Evolutionary conservation across 1,140 invertebrate species (phyloP).

Genomic region (Hylaeus volcanicus): DNA sequence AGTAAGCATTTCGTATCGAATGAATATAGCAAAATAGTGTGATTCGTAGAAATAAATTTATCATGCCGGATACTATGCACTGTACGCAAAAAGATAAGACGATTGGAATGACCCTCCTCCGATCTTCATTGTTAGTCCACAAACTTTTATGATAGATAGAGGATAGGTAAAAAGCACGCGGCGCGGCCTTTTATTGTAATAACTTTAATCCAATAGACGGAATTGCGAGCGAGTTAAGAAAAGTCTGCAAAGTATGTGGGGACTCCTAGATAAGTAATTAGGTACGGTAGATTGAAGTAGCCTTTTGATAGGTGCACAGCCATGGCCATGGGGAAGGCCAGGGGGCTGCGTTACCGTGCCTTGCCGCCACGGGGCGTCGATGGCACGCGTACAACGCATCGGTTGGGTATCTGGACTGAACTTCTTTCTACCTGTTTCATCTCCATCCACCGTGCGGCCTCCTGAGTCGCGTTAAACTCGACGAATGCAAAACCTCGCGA

Average conservation of each 20-base stretch:
- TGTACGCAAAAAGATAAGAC: conserved; percentile 45
- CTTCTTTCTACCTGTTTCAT: conserved; percentile 91
- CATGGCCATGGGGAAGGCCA: conserved; percentile 77
- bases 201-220: conserved; percentile 48
- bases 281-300: conserved; percentile 78
- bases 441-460: conserved; percentile 96
- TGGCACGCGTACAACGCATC: conserved; percentile 79
- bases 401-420: conserved; percentile 77
- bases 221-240: conserved; percentile 63
- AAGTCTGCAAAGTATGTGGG: conserved; percentile 67
- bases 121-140: conserved; percentile 55
- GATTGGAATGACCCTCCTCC: conserved; percentile 65
- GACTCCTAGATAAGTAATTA: conserved; percentile 77
- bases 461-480: conserved; percentile 94
- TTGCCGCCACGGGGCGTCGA: conserved; percentile 79
- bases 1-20: conserved; percentile 36
- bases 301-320: conserved; percentile 77
- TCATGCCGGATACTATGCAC: conserved; percentile 36
- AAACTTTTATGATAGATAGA: conserved; percentile 57
- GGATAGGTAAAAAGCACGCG: conserved; percentile 55
- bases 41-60: conserved; percentile 37
- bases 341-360: conserved; percentile 79
- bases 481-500: conserved; percentile 97
- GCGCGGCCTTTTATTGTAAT: conserved; percentile 33
- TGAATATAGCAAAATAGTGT: conserved; percentile 32